Percentiles rank a stretch among this genome's conserved stretches.
phyloP scores from a whole-genome alignment of 1,140 invertebrate species.

The Neuroterus valhalla region DNA sequence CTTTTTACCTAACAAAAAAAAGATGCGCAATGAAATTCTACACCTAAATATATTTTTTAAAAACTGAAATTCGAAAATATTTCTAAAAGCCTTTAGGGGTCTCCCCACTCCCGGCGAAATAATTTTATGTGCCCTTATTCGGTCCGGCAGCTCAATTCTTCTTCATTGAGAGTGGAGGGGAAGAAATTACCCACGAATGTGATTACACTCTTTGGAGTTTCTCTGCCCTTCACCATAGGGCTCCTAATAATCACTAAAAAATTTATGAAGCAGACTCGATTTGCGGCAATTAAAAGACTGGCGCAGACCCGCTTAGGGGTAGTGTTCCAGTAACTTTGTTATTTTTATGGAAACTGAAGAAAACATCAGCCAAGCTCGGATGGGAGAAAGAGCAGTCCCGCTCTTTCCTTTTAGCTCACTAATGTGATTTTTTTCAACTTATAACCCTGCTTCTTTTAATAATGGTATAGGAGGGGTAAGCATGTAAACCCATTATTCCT shows the following conservation, averaged over 20 bases:
- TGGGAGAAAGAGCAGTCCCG: conserved; percentile 41
- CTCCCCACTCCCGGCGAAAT: too few relatives aligned
- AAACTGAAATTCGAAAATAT: too few relatives aligned
- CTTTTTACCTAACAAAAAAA: too few relatives aligned
- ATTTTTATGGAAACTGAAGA: conserved; percentile 59
- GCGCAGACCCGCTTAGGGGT: conserved; percentile 47
- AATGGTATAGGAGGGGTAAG: not conserved
- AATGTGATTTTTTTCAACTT: conserved; percentile 62
- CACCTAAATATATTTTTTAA: too few relatives aligned
- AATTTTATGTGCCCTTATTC: too few relatives aligned
- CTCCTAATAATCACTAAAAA: not conserved
- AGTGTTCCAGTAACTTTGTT: conserved; percentile 50
- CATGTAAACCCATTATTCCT: conserved; percentile 8
- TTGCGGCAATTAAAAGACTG: conserved; percentile 16
- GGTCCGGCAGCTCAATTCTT: not conserved
- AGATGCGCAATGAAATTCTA: too few relatives aligned
- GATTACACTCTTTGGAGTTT: not conserved
- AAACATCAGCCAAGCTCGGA: conserved; percentile 43
- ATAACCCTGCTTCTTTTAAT: conserved; percentile 54
- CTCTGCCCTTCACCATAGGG: not conserved
- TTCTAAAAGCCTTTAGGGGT: too few relatives aligned
- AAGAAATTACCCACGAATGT: conserved; percentile 1
- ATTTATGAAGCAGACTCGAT: conserved; percentile 26
- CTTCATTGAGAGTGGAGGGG: not conserved
- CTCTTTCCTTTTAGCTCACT: conserved; percentile 56